phyloP scores from a whole-genome alignment of 1,140 invertebrate species.

The Leucophenga varia region DNA sequence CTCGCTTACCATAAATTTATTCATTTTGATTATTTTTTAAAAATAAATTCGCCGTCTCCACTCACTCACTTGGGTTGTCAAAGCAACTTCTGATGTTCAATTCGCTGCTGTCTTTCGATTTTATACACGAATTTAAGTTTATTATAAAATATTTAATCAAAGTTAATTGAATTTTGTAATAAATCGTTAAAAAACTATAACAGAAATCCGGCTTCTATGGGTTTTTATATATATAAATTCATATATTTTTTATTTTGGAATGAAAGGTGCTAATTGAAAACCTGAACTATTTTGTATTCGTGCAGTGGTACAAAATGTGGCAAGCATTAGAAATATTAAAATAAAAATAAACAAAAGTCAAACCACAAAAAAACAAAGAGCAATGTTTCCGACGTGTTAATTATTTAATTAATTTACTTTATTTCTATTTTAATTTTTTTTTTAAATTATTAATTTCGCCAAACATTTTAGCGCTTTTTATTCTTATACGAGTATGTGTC shows the following conservation, averaged over 20 bases:
- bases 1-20: constrained; percentile 44
- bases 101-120: constrained; percentile 20
- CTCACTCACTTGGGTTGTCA: constrained; percentile 23
- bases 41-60: constrained; percentile 24
- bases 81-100: constrained; percentile 23
- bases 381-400: constrained; percentile 8
- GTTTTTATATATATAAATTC: constrained; percentile 7
- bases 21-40: constrained; percentile 26
- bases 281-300: too few relatives aligned
- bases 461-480: constrained; percentile 51
- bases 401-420: background rate
- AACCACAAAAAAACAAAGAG: constrained; percentile 27
- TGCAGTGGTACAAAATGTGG: too few relatives aligned
- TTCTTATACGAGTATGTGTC: too few relatives aligned
- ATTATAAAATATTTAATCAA: constrained; percentile 34
- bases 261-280: constrained; percentile 39
- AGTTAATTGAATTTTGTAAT: constrained; percentile 46
- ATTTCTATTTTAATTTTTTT: constrained; percentile 1
- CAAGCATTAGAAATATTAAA: too few relatives aligned
- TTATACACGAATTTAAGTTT: constrained; percentile 22
- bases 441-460: constrained; percentile 21
- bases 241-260: background rate
- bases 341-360: constrained; percentile 22
- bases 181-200: constrained; percentile 43
- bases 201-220: constrained; percentile 42